Base-by-base conservation (phyloP, 2,888 invertebrate species). In the Galeopsomyia nigrocyanea region DNA sequence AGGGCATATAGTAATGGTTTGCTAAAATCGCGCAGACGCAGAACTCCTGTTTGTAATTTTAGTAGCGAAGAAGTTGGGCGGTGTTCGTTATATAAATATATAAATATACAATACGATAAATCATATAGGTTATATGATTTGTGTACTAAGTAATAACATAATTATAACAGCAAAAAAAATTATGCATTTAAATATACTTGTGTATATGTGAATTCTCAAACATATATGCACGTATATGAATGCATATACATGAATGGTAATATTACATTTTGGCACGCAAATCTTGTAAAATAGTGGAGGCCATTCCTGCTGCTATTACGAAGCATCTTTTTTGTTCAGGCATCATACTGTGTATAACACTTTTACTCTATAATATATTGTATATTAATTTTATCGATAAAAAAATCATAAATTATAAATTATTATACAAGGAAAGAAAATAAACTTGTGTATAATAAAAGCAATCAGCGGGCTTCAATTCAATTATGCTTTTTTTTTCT, bases 11-110 rank as follows among this genome's bases (percentile, higher is more conserved):
- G 57, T 71, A 74, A 77, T 76, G 73, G 68, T 73, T 65, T 77
- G 77, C 77, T 76, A 75, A 78, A 80, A 73, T 75, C 51, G 67
- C 68, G 62, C 66, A 65, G 58, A 68, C 60, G 65, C 71, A 57
- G 75, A 79, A 81, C 78, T 84, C 82, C 83, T 83, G 82, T 85
- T 85, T 85, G 83, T 84, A 84, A 85, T 86, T 84, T 83, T 84
- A 84, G 84, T 85, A 86, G 83, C 83, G 83, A 81, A 75, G 68
- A 76, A 74, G n/a, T 75, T 83, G 86, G 83, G 84, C 81, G 85
- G 83, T 86, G 85, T 86, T 85, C 86, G 84, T 86, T 86, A 86
- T 39, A 39, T 85, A 85, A 83, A 85, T 84, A 84, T 83, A 85
- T 83, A 84, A 82, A 83, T 84, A 83, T 79, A 83, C 81, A 81